These are phyloP conservation scores for Falco berigora DNA, from an alignment of 2,797 vertebrate species.

Conservation along the genomic window DNA sequence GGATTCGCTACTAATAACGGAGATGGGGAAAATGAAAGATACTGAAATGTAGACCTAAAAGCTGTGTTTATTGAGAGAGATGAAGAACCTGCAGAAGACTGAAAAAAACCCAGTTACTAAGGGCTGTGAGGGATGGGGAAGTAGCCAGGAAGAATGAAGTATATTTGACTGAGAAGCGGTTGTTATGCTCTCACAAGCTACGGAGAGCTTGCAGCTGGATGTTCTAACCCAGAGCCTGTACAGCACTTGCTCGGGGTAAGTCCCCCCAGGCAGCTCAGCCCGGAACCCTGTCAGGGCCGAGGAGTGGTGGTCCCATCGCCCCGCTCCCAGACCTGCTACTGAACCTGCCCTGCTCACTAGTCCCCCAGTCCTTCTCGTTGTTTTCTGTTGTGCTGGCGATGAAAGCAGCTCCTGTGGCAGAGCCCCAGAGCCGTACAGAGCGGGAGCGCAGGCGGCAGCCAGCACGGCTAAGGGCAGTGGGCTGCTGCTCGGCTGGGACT, in stretches of 20 bases:
- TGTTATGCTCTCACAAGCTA: accelerated
- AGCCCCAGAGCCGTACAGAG: neutral
- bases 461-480: neutral
- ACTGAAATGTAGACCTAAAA: neutral
- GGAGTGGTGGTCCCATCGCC: neutral
- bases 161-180: neutral
- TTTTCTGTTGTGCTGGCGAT: neutral
- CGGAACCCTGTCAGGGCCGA: neutral
- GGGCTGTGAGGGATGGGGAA: neutral
- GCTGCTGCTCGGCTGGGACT: neutral
- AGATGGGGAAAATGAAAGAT: neutral
- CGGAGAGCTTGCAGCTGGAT: neutral
- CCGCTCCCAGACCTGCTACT: neutral
- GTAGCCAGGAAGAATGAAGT: neutral
- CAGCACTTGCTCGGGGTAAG: neutral
- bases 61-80: neutral
- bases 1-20: neutral
- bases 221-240: neutral
- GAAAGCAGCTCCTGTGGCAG: neutral
- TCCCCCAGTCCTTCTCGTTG: neutral
- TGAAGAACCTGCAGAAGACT: neutral
- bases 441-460: neutral
- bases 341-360: neutral
- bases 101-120: neutral
- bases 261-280: neutral